A percentile compares a stretch with the other conserved stretches of the same genome.
These are phyloP conservation scores for Merops nubicus DNA, from an alignment of 2,113 vertebrate genomes.

Conservation along the genomic window DNA sequence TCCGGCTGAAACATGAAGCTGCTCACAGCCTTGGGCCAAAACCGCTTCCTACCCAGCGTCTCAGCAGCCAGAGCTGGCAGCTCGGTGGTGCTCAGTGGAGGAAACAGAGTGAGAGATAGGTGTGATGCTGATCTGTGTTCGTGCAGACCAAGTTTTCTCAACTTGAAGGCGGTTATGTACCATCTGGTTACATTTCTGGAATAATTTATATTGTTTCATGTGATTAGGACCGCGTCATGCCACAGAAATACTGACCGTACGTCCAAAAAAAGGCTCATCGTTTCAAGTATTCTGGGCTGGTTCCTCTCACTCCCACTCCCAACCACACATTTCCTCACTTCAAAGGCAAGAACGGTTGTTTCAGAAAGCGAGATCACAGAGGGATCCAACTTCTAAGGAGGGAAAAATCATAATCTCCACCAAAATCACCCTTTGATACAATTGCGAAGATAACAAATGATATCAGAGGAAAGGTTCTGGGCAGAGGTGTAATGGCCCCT, in stretches of 20 bases:
- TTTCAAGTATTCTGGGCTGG: conserved; percentile 32
- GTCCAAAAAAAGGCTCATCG: not conserved
- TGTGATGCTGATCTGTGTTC: not conserved
- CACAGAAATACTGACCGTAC: not conserved
- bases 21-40: not conserved
- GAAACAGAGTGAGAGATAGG: not conserved
- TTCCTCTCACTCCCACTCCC: too few relatives aligned
- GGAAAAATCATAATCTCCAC: not conserved
- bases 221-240: not conserved
- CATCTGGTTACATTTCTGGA: not conserved
- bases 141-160: not conserved
- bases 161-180: not conserved
- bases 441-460: not conserved
- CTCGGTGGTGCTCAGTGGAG: accelerated
- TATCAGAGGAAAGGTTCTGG: not conserved
- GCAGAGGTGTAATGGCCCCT: not conserved
- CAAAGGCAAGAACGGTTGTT: conserved; percentile 21
- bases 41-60: not conserved
- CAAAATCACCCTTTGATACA: conserved; percentile 45
- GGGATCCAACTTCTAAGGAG: conserved; percentile 28
- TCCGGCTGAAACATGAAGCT: not conserved
- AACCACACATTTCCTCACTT: conserved; percentile 40
- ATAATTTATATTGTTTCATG: not conserved
- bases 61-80: accelerated
- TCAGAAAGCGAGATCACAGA: conserved; percentile 6